A percentile compares a stretch with the other conserved stretches of the same genome.
phyloP scores from a whole-genome alignment of 2,888 invertebrate genomes.

The Hedychridium roseum region DNA sequence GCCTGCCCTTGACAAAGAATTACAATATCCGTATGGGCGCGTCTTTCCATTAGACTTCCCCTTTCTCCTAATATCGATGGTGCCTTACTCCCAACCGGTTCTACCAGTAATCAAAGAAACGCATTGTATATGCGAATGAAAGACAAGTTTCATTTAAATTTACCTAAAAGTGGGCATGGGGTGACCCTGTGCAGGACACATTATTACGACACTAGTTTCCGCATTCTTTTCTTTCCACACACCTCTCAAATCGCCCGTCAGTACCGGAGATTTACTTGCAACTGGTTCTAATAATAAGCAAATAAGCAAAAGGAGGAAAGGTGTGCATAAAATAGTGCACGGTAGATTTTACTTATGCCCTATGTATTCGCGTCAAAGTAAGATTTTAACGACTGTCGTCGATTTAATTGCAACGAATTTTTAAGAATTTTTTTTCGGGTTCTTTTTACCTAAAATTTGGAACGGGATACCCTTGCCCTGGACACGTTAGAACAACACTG shows the following conservation, averaged over 20 bases:
- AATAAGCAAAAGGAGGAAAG: too few species aligned
- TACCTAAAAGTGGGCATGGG: slow-evolving; percentile 78
- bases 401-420: too few species aligned
- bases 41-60: slow-evolving; percentile 64
- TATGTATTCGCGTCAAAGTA: not conserved
- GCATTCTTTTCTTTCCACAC: slow-evolving; percentile 21
- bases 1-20: slow-evolving; percentile 73
- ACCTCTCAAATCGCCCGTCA: slow-evolving; percentile 66
- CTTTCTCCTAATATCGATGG: slow-evolving; percentile 67
- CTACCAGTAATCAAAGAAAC: slow-evolving; percentile 42
- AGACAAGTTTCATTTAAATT: too few species aligned
- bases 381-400: not conserved
- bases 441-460: slow-evolving; percentile 62
- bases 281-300: slow-evolving; percentile 64
- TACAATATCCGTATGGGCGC: slow-evolving; percentile 63
- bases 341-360: too few species aligned
- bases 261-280: slow-evolving; percentile 67
- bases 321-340: too few species aligned
- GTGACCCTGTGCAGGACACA: slow-evolving; percentile 77
- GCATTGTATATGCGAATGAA: not conserved
- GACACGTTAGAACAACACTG: slow-evolving; percentile 71
- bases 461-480: slow-evolving; percentile 78
- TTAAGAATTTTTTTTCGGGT: too few species aligned
- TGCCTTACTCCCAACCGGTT: slow-evolving; percentile 67
- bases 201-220: slow-evolving; percentile 64